Conservation (phyloP, 2,797 vertebrate genomes). For the Alca torda region DNA sequence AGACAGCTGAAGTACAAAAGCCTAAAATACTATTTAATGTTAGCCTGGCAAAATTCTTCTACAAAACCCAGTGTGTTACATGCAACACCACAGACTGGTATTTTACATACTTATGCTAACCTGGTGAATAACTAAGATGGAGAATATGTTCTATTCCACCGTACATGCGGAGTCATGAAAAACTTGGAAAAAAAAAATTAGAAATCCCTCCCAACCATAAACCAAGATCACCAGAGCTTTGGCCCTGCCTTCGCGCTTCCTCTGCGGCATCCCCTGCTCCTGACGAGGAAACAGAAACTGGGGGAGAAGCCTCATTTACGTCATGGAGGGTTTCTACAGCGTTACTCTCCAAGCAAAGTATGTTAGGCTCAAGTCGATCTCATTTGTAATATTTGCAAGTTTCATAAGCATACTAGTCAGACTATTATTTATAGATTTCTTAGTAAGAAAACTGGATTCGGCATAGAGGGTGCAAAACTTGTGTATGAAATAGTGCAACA, state of each 20-base stretch:
- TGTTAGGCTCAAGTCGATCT: not conserved
- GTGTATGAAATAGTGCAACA: not conserved
- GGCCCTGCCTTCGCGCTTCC: not conserved
- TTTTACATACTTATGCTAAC: not conserved
- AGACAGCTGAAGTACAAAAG: not conserved
- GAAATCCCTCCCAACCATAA: not conserved
- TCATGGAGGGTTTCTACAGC: not conserved
- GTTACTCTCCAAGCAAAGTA: not conserved
- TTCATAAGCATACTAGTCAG: not conserved
- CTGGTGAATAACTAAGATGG: not conserved
- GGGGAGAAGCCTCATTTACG: not conserved
- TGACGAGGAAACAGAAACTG: not conserved
- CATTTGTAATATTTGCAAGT: too few species aligned
- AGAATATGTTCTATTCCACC: not conserved
- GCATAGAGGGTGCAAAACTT: not conserved
- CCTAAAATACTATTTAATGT: not conserved
- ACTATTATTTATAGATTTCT: not conserved
- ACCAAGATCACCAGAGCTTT: not conserved
- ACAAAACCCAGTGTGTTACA: accelerated
- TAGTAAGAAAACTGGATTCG: not conserved
- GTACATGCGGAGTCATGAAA: not conserved
- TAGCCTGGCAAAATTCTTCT: not conserved
- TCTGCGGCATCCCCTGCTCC: not conserved
- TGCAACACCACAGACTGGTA: not conserved
- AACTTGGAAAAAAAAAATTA: not conserved